Base-by-base conservation (phyloP, 2,113 vertebrate genomes). In the Rutilus rutilus region DNA sequence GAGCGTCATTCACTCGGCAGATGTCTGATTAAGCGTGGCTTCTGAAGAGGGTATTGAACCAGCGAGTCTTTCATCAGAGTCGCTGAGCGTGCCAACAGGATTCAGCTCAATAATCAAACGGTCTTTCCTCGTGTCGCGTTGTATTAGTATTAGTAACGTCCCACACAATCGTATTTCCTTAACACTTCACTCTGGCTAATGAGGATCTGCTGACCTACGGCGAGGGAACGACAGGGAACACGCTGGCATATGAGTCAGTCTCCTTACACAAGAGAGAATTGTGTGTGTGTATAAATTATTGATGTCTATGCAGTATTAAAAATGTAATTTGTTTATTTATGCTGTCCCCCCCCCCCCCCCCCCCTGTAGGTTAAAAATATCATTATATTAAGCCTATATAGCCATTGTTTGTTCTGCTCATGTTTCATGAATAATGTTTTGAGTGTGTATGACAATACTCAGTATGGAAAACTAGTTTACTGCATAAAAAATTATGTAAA, bases 41-140 rank as follows among this genome's bases (percentile, higher is more conserved):
- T 71, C 83, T 88, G 67, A 85, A 67, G 60, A 67, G 59, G 75
- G 75, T 88, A 85, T 85, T 85, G 78, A 85, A 77, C 78, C 71
- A 30, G 45, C 25, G 10, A 10, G 36, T 57, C 60, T 85, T 71
- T 85, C 74, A 83, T 73, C 39, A 23, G 36, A 6, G 59, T n/a
- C 25, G 45, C 64, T 36, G 69, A 45, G 71, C 50, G 21, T 82
- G 78, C 71, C 80, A 77, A 69, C 78, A 76, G 10, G 14, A 25
- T 71, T 69, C 65, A 45, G 74, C 57, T 87, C 50, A 77, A 79
- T 67, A 82, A 85, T 82, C 6, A 62, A 76, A 82, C 65, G 15
- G 15, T 76, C 73, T 50, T 67, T 67, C 30, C 21, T 36, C 27
- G 64, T 33, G 69, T 25, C 21, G 2, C 5, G 30, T 47, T 25